These are phyloP conservation scores for Nomada ruficornis DNA, from an alignment of 2,888 invertebrate species.

Conservation along the genomic window DNA sequence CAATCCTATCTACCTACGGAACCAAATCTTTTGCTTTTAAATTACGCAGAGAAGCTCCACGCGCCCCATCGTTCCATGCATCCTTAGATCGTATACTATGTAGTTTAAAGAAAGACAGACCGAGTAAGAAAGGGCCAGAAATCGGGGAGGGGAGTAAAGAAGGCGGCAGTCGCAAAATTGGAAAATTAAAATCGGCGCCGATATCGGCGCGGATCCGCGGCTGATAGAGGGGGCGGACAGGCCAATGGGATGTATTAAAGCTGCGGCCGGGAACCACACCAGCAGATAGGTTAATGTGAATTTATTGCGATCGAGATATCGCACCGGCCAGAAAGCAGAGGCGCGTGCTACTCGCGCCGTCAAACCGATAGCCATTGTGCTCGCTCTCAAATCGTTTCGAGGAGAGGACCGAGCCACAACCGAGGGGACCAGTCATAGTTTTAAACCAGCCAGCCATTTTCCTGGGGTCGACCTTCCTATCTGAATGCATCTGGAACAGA, in stretches of 20 bases:
- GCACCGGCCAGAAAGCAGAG: conserved; percentile 76
- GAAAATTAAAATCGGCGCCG: conserved; percentile 73
- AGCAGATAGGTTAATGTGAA: conserved; percentile 84
- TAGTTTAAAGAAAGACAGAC: background rate
- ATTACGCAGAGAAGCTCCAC: background rate
- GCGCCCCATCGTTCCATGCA: background rate
- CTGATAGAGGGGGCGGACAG: conserved; percentile 27
- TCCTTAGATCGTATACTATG: background rate
- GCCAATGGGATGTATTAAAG: conserved; percentile 70
- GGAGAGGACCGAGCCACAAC: conserved; percentile 32
- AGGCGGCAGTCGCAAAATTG: conserved; percentile 62
- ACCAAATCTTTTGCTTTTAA: background rate
- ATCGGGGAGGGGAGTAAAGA: background rate
- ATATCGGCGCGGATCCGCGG: conserved; percentile 62
- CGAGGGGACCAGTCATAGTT: conserved; percentile 60
- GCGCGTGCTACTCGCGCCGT: conserved; percentile 79
- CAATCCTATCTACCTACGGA: background rate
- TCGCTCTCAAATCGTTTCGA: conserved; percentile 60
- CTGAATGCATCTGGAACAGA: conserved; percentile 39
- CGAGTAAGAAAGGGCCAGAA: background rate
- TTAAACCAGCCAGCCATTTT: conserved; percentile 74
- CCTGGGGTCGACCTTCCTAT: conserved; percentile 52
- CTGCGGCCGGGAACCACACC: conserved; percentile 73
- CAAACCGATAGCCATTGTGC: conserved; percentile 76
- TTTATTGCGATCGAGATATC: conserved; percentile 83